Conservation (phyloP, 2,797 vertebrate genomes). For the Chaetophractus vellerosus region DNA sequence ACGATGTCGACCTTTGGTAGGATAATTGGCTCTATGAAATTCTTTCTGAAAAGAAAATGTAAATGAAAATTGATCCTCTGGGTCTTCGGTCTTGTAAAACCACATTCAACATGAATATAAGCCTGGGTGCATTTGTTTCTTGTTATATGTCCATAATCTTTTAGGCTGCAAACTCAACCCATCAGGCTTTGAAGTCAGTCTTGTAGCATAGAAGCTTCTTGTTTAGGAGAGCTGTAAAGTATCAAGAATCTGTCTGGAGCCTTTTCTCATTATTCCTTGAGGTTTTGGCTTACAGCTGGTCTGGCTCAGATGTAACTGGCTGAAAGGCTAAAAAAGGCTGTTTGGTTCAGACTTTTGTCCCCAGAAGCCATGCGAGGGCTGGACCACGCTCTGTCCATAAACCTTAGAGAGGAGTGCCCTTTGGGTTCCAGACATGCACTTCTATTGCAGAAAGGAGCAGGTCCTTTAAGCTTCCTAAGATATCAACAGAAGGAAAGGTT, state of each 20-base stretch:
- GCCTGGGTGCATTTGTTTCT: constrained; percentile 56
- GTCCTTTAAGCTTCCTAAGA: constrained; percentile 84
- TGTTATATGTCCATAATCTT: constrained; percentile 32
- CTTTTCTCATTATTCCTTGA: constrained; percentile 67
- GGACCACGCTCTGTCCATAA: constrained; percentile 65
- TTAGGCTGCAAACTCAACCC: constrained; percentile 33
- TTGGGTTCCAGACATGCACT: constrained; percentile 1
- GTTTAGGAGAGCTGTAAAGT: constrained; percentile 54
- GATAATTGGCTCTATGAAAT: constrained; percentile 55
- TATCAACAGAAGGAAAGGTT: constrained; percentile 23
- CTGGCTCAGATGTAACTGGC: constrained; percentile 80
- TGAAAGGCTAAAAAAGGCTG: constrained; percentile 81
- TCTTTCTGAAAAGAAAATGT: constrained; percentile 80
- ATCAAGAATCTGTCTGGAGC: constrained; percentile 38
- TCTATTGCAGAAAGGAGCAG: constrained; percentile 65
- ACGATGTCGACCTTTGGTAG: constrained; percentile 20
- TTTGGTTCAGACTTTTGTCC: constrained; percentile 71
- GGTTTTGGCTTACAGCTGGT: constrained; percentile 80
- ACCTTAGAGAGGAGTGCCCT: constrained; percentile 28
- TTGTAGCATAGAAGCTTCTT: constrained; percentile 6
- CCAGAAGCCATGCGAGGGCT: constrained; percentile 76
- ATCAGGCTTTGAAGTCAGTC: constrained; percentile 53
- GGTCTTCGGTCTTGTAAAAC: constrained; percentile 62
- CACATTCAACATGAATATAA: constrained; percentile 19
- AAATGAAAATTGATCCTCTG: constrained; percentile 63